These are phyloP conservation scores for Rhinichthys osculus DNA, from an alignment of 2,797 vertebrate species.

Conservation along the genomic window DNA sequence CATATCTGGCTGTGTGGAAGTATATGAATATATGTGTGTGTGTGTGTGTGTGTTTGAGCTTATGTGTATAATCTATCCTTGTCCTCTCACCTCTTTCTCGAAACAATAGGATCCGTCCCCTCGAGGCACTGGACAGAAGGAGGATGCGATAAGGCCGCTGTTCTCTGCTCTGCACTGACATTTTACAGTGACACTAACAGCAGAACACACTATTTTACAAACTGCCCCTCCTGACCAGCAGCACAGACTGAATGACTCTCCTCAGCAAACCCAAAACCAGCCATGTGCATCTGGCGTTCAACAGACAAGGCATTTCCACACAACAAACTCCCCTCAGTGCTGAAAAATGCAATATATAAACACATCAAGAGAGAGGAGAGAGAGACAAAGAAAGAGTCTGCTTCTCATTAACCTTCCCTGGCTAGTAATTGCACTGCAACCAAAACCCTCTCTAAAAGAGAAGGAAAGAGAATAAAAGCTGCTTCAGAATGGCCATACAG, in stretches of 20 bases:
- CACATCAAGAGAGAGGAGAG: slow-evolving; percentile 26
- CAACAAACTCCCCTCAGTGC: slow-evolving; percentile 35
- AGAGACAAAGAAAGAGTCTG: slow-evolving; percentile 17
- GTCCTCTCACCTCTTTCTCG: slow-evolving; percentile 28
- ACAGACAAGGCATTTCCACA: slow-evolving; percentile 14
- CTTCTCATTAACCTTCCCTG: slow-evolving; percentile 18
- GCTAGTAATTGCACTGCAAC: slow-evolving; percentile 12
- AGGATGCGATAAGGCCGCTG: slow-evolving; percentile 46
- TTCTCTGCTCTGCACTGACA: slow-evolving; percentile 53
- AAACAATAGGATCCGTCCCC: slow-evolving; percentile 43
- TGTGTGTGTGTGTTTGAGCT: not conserved
- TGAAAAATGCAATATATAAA: slow-evolving; percentile 34
- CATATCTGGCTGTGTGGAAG: not conserved
- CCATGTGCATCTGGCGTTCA: slow-evolving; percentile 41
- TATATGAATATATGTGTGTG: not conserved
- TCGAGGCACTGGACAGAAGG: slow-evolving; percentile 29
- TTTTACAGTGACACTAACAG: slow-evolving; percentile 47
- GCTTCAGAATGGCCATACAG: slow-evolving; percentile 1
- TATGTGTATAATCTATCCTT: slow-evolving; percentile 37
- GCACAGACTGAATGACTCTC: slow-evolving; percentile 31
- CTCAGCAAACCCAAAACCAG: slow-evolving; percentile 41
- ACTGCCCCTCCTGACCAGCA: slow-evolving; percentile 25
- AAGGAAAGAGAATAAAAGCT: not conserved
- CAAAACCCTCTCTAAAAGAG: not conserved
- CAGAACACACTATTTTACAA: slow-evolving; percentile 44